phyloP scores from a whole-genome alignment of 1,140 invertebrate genomes.

The Formica exsecta region DNA sequence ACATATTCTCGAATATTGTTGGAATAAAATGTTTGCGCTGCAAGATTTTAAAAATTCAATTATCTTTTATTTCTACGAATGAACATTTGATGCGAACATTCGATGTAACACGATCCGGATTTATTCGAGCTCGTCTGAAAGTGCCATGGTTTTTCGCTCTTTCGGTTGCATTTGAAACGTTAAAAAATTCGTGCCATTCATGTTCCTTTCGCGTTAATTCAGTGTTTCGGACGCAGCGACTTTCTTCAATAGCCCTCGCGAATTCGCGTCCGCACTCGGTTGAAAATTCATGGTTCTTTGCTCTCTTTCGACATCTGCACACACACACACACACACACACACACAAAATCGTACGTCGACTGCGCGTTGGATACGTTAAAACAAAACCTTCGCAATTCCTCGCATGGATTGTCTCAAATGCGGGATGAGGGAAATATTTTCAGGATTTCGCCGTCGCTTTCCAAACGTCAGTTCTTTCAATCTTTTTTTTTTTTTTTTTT shows the following conservation, averaged over 20 bases:
- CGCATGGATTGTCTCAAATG: background rate
- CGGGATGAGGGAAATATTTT: conserved; percentile 24
- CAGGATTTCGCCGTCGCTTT: conserved; percentile 3
- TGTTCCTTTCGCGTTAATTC: background rate
- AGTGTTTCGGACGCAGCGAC: background rate
- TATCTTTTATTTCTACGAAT: background rate
- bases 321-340: too few relatives aligned
- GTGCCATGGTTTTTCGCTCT: background rate
- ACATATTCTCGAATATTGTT: background rate
- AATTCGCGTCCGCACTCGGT: conserved; percentile 6
- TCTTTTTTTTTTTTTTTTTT: background rate
- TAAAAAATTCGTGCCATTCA: background rate
- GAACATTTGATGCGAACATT: background rate
- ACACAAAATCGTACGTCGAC: background rate
- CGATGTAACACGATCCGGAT: background rate
- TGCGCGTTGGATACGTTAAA: conserved; percentile 24
- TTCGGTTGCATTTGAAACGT: conserved; percentile 17
- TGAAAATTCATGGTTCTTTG: conserved; percentile 29
- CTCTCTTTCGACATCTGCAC: background rate
- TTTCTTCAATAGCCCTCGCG: background rate
- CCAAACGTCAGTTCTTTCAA: background rate
- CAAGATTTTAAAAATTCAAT: background rate
- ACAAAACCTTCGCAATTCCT: background rate
- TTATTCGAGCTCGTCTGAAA: background rate
- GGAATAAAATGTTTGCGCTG: background rate